Base-by-base conservation (phyloP, 2,888 invertebrate species). In the Heliconius charithonia region DNA sequence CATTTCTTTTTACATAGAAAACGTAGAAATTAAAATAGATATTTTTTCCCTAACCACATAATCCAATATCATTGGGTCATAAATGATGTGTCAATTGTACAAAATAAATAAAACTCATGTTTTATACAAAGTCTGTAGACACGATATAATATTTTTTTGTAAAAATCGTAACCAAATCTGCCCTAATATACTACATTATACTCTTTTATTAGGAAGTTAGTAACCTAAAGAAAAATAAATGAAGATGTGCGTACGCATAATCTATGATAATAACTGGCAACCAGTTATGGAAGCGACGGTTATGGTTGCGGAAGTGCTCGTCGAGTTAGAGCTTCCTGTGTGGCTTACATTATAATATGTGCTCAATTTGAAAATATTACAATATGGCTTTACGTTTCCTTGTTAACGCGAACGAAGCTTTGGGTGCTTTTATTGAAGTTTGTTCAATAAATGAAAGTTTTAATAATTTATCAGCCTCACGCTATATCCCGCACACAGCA, bases 321-420 rank as follows among this genome's bases (percentile, higher is more conserved):
- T 90, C 91, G 89, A 90, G 91, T 92, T 92, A 90, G 90, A 82
- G 86, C 86, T 89, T 94, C 93, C 93, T 91, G 92, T 87, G 88
- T 85, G 86, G 89, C 91, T 88, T 86, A 80, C 86, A 86, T 86
- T 87, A 88, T 87, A 89, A 90, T 89, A 89, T 88, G 87, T 87
- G 87, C 88, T 86, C 79, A 79, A 81, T 81, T 81, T 78, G 76
- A 79, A 79, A 77, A 62, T 77, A 79, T 80, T 74, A 72, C 70
- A 77, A 76, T 77, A 73, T 73, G 37, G 79, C 79, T n/a, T 63
- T 27, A 79, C 80, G 80, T 79, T 81, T 82, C 80, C 79, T 81
- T 74, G 76, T 81, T 80, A 79, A 78, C 74, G 25, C 12, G 27
- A 27, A 6, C 6, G 27, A 63, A 74, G 63, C 74, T 74, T 74